Percentiles rank a stretch among this genome's conserved stretches.
Evolutionary conservation across 2,797 vertebrate species (phyloP).

Genomic region (Scomberomorus guttatus): DNA sequence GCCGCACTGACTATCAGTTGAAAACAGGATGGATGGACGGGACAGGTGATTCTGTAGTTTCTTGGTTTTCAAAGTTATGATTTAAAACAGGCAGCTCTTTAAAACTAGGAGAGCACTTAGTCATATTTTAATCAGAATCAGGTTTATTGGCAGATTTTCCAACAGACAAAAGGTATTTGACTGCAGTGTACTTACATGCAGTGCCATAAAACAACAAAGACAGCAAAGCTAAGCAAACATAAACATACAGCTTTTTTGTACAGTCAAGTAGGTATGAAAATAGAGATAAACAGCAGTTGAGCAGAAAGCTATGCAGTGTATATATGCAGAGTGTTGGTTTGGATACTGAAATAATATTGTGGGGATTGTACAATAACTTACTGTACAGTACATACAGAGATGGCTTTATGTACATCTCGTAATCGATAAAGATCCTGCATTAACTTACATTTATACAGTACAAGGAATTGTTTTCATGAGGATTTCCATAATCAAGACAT

Average conservation of each 20-base stretch:
- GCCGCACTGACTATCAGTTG: too few relatives aligned
- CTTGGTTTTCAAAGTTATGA: background rate
- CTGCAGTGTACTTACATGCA: background rate
- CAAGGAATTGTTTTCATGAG: background rate
- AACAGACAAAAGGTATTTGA: background rate
- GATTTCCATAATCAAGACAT: background rate
- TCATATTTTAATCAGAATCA: background rate
- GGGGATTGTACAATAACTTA: background rate
- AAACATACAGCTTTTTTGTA: slow-evolving; percentile 10
- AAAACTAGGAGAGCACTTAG: too few relatives aligned
- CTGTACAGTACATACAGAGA: background rate
- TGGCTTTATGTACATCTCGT: background rate
- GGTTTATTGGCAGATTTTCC: background rate
- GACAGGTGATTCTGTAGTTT: too few relatives aligned
- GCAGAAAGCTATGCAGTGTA: background rate
- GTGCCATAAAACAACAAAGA: background rate
- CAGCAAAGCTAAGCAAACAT: background rate
- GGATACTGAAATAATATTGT: background rate
- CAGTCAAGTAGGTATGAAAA: slow-evolving; percentile 6
- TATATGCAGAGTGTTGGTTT: background rate
- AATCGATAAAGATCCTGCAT: background rate
- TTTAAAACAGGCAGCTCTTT: background rate
- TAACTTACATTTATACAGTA: background rate
- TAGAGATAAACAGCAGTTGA: slow-evolving; percentile 5
- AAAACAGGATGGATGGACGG: too few relatives aligned